Base-by-base conservation (phyloP, 2,888 invertebrate species). In the Apodemia hepburni region DNA sequence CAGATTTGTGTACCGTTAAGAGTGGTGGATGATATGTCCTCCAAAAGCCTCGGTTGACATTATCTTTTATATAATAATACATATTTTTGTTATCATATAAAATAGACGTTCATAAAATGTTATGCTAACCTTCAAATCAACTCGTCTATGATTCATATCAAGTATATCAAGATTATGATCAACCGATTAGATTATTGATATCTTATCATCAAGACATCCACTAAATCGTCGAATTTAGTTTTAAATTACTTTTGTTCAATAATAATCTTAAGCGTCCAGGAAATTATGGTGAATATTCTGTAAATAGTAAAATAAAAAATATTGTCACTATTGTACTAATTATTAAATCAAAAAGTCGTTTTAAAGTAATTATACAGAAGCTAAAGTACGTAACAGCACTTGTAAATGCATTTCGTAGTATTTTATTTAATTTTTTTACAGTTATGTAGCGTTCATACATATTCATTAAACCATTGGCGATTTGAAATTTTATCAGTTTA, bases 331-430 rank as follows among this genome's bases (percentile, higher is more conserved):
- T 42, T 45, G n/a, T 60, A 27, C 45, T 45, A 45, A 45, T 45
- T 45, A n/a, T 6, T n/a, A 7, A 29, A 60, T 60, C 42, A 47
- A 45, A 60, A 60, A 45, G n/a, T n/a, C 45, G 27, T 59, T 45
- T 45, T 11, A 59, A 27, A 29, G 17, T 29, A 60, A 60, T 60
- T 60, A 60, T 17, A 64, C 64, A 61, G 47, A 58, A 60, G 60
- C 60, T 15, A 11, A 60, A 45, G 27, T 7, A 51, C 7, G 33
- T 61, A 12, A 38, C 4, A 38, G 38, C 38, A 38, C 38, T 15
- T 38, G 38, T 38, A 38, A 38, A 38, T 38, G 38, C 38, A 38
- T 38, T 38, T 38, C 12, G 0, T 12, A 38, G 0, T 38, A 3
- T 12, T 38, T 38, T 3, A 11, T 5, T 11, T 38, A 11, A 3